Evolutionary conservation across 2,113 vertebrate species (phyloP).

Genomic region (Phylloscopus trochilus): DNA sequence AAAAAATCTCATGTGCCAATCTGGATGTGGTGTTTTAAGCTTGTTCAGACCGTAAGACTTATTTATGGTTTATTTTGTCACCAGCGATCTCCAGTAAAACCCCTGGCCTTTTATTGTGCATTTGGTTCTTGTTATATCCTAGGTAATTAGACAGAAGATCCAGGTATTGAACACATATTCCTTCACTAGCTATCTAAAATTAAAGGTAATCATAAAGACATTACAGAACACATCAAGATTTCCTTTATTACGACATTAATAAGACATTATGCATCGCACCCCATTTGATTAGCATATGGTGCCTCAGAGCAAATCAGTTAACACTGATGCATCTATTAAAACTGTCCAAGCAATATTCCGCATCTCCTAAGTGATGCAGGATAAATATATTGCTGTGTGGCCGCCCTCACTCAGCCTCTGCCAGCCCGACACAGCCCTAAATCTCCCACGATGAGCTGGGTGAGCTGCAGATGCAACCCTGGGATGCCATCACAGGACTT

Average conservation of each 20-base stretch:
- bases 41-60: background rate
- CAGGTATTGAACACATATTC: slow-evolving; percentile 51
- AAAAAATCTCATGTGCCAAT: background rate
- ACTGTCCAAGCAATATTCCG: slow-evolving; percentile 43
- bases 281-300: slow-evolving; percentile 64
- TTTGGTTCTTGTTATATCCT: slow-evolving; percentile 20
- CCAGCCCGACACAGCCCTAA: background rate
- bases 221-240: slow-evolving; percentile 47
- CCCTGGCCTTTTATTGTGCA: background rate
- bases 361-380: slow-evolving; percentile 14
- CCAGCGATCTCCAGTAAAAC: slow-evolving; percentile 14
- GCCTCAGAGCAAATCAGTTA: slow-evolving; percentile 66
- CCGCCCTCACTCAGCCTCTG: background rate
- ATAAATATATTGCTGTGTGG: background rate
- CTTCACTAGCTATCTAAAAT: slow-evolving; percentile 59
- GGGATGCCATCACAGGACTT: background rate
- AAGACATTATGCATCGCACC: slow-evolving; percentile 56
- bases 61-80: slow-evolving; percentile 44
- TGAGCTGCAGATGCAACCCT: background rate
- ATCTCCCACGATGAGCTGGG: background rate
- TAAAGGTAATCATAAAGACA: slow-evolving; percentile 71
- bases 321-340: slow-evolving; percentile 55
- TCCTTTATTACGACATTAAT: slow-evolving; percentile 60
- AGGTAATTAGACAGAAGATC: slow-evolving; percentile 48
- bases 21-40: background rate